phyloP scores from a whole-genome alignment of 2,113 vertebrate species.

The Macroglossus sobrinus region DNA sequence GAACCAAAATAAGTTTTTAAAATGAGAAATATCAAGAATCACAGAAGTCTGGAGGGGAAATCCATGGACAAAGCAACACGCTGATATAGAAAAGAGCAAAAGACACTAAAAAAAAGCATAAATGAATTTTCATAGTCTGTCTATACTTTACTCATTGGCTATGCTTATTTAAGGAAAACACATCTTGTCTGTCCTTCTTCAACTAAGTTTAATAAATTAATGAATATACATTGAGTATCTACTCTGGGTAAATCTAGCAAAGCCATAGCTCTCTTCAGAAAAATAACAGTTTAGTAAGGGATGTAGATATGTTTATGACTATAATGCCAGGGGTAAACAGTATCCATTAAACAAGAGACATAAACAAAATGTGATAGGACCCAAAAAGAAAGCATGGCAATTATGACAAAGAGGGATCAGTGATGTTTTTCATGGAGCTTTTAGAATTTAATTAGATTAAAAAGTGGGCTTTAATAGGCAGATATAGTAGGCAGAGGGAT shows the following conservation, averaged over 20 bases:
- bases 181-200: background rate
- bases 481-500: background rate
- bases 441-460: constrained; percentile 3
- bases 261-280: background rate
- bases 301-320: background rate
- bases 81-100: background rate
- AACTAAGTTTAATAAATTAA: background rate
- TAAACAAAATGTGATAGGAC: background rate
- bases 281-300: background rate
- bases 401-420: background rate
- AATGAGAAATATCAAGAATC: constrained; percentile 59
- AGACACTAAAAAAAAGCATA: background rate
- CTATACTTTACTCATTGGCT: background rate
- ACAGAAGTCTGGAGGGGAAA: constrained; percentile 23
- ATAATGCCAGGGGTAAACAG: background rate
- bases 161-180: background rate
- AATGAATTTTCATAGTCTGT: background rate
- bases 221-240: background rate
- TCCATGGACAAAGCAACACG: background rate
- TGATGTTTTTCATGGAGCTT: background rate
- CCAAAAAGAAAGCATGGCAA: background rate
- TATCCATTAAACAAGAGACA: background rate
- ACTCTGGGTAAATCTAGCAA: background rate
- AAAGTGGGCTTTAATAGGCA: background rate
- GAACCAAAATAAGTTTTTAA: constrained; percentile 48